Percentiles rank a stretch among this genome's conserved stretches.
These are phyloP conservation scores for Zygaena filipendulae DNA, from an alignment of 2,888 invertebrate species.

Conservation along the genomic window DNA sequence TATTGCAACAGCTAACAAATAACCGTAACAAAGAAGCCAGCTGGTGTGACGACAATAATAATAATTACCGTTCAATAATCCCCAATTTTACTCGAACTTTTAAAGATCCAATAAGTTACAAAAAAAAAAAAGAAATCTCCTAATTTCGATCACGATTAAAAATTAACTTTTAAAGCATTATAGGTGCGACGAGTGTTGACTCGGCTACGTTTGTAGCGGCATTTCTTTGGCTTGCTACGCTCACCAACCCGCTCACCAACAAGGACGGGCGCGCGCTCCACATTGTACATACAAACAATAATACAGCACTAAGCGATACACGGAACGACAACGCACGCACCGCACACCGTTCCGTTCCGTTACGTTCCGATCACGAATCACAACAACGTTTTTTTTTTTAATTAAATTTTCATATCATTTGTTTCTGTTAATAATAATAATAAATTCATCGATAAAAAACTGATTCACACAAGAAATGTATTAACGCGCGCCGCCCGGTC, in stretches of 20 bases:
- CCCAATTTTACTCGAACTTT: conserved; percentile 1
- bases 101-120: conserved; percentile 9
- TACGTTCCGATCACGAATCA: conserved; percentile 30
- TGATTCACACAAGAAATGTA: conserved; percentile 13
- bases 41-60: no score
- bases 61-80: no score
- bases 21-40: conserved; percentile 47
- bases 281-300: conserved; percentile 13
- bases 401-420: no score
- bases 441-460: conserved; percentile 11
- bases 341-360: conserved; percentile 28
- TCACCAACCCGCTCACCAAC: conserved; percentile 21
- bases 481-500: conserved; percentile 16
- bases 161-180: conserved; percentile 59
- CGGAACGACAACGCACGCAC: conserved; percentile 15
- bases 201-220: conserved; percentile 43
- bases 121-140: conserved; percentile 20
- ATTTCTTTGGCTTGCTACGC: conserved; percentile 56
- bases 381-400: no score
- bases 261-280: conserved; percentile 20
- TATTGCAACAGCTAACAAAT: conserved; percentile 56
- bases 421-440: no score
- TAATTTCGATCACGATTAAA: no score
- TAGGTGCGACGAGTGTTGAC: conserved; percentile 56
- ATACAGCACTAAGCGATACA: conserved; percentile 21